Evolutionary conservation across 2,797 vertebrate species (phyloP), one percentile per base, ranked within the genome.

Genomic region (Melanotaenia parkinsoni): DNA sequence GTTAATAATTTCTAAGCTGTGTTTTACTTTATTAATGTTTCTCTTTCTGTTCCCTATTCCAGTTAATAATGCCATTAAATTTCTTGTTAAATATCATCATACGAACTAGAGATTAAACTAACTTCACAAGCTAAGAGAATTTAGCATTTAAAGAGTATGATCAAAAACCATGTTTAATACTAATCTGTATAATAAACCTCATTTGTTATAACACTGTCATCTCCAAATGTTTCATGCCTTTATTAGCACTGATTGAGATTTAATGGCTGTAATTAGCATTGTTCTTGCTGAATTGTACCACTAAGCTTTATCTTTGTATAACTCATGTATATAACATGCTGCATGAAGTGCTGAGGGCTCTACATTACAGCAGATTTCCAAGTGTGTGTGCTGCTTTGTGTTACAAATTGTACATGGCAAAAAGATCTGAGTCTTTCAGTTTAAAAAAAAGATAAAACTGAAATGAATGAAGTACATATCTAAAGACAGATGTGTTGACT

Each of bases 31-130:
- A 16, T 24, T n/a, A 7, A 11, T 0, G 20, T 16, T 33, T 28
- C 2, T 33, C 8, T 81, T 79, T 78, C 35, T 69, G 72, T 79
- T 81, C 72, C 57, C 59, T 16, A 12, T 76, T 86, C 2, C 1
- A 53, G 1, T 26, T 14, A 1, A 38, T 3, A 37, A 16, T 1
- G 63, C 51, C 28, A 51, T 12, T 0, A 51, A 32, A 45, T 83
- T 80, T 70, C 62, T 62, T 14, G 62, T 70, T 16, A 18, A 45
- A 18, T 20, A 20, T 45, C 18, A 6, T 45, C 16, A 20, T 45
- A 20, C 16, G 7, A 45, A 45, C 16, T 45, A 7, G 7, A 7
- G 43, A 45, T 20, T 3, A 14, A 38, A 38, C 37, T 45, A 45
- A 45, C 16, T 18, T 45, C 43, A 43, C 16, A 18, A 5, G 40